phyloP scores from a whole-genome alignment of 2,113 vertebrate species.

The Sorex araneus region DNA sequence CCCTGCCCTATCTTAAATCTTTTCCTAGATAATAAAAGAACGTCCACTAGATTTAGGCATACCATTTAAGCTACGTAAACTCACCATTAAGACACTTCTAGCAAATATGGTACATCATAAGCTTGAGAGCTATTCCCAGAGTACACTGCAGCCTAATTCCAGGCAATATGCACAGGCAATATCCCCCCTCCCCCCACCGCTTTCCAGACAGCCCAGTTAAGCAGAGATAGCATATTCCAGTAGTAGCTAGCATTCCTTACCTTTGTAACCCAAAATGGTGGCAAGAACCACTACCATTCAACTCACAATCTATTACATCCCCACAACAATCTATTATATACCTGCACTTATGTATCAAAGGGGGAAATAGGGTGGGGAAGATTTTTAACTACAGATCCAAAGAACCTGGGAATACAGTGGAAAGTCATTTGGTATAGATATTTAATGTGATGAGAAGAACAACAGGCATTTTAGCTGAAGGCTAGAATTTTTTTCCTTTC shows the following conservation, averaged over 20 bases:
- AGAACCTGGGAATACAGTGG: slow-evolving; percentile 4
- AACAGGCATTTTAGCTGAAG: slow-evolving; percentile 4
- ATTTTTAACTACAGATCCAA: slow-evolving; percentile 18
- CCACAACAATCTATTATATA: neutral
- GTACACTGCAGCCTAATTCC: slow-evolving; percentile 10
- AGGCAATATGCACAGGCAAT: neutral
- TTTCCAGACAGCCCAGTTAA: neutral
- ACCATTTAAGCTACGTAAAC: slow-evolving; percentile 31
- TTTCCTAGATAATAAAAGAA: slow-evolving; percentile 58
- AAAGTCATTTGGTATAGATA: slow-evolving; percentile 1
- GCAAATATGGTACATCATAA: slow-evolving; percentile 5
- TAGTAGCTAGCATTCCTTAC: slow-evolving; percentile 25
- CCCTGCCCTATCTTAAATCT: slow-evolving; percentile 28
- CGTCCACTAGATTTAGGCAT: slow-evolving; percentile 51
- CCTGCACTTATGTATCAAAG: slow-evolving; percentile 35
- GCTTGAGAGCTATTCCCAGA: slow-evolving; percentile 20
- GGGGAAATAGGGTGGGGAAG: neutral
- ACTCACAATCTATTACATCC: slow-evolving; percentile 12
- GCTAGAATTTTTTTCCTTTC: too few relatives aligned
- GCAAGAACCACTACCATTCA: slow-evolving; percentile 51
- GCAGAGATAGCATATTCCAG: neutral
- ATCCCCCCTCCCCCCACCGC: too few relatives aligned
- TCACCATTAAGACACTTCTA: slow-evolving; percentile 48
- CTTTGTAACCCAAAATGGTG: slow-evolving; percentile 57
- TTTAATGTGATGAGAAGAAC: slow-evolving; percentile 28